These are phyloP conservation scores for Poecile atricapillus DNA, from an alignment of 2,113 vertebrate species.

Conservation along the genomic window DNA sequence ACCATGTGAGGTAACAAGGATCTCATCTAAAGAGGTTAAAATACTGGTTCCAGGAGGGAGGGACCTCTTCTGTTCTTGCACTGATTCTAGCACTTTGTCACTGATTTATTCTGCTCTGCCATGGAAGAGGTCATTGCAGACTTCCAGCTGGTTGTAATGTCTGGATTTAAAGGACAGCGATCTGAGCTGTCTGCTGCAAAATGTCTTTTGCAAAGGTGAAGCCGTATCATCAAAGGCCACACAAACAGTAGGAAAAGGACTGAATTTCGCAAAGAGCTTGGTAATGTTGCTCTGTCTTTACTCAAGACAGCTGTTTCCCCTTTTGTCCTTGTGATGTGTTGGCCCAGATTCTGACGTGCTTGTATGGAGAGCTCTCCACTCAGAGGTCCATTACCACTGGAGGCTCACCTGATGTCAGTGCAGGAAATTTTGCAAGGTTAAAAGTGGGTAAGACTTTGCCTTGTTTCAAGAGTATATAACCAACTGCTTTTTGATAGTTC, in stretches of 20 bases:
- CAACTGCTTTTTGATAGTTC: neutral
- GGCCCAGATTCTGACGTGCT: neutral
- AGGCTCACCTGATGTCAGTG: neutral
- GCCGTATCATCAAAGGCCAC: neutral
- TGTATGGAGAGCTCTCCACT: neutral
- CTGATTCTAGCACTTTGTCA: neutral
- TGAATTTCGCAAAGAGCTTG: neutral
- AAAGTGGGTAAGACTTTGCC: neutral
- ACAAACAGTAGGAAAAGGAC: neutral
- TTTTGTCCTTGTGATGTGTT: neutral
- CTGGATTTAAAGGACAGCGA: constrained; percentile 2
- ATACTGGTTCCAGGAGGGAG: neutral
- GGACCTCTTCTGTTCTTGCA: neutral
- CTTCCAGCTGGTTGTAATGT: constrained; percentile 42
- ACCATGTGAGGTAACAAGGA: neutral
- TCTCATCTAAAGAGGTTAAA: neutral
- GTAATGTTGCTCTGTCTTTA: neutral
- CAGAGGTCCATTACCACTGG: fast-evolving
- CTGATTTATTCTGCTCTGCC: constrained; percentile 24
- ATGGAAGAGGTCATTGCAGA: constrained; percentile 27
- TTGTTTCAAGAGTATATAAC: neutral
- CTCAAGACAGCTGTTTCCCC: neutral
- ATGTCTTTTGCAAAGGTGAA: constrained; percentile 26
- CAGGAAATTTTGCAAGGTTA: neutral
- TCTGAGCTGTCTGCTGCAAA: neutral